Evolutionary conservation across 92 coral and sea anemone species (phyloP).

Genomic region (Muricea muricata): DNA sequence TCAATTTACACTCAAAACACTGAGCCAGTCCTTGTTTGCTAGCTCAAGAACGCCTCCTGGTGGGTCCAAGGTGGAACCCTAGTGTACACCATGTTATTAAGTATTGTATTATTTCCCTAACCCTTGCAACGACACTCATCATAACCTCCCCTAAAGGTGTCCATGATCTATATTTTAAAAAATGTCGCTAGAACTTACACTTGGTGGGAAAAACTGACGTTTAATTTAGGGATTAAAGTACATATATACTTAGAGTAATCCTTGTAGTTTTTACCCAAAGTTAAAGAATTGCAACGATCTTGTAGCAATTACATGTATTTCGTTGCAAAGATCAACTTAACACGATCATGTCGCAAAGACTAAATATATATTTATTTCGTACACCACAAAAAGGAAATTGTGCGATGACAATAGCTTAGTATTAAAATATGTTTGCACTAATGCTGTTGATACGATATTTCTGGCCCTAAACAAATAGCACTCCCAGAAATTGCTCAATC

Average conservation of each 20-base stretch:
- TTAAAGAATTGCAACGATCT: not conserved
- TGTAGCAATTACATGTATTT: too few relatives aligned
- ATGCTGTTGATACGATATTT: too few relatives aligned
- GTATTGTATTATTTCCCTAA: conserved; percentile 27
- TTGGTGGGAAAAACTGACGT: not conserved
- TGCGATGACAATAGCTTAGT: too few relatives aligned
- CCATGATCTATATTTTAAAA: not conserved
- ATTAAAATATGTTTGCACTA: too few relatives aligned
- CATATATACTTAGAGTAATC: not conserved
- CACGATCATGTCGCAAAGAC: too few relatives aligned
- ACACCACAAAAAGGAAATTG: too few relatives aligned
- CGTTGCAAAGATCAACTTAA: too few relatives aligned
- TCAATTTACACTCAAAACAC: conserved; percentile 46
- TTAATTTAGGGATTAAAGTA: not conserved
- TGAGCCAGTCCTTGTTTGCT: not conserved
- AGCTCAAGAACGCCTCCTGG: not conserved
- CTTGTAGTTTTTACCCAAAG: not conserved
- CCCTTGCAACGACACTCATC: conserved; percentile 23
- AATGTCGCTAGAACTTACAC: not conserved
- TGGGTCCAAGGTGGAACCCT: not conserved
- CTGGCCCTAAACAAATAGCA: too few relatives aligned
- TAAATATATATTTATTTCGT: too few relatives aligned
- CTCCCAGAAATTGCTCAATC: too few relatives aligned
- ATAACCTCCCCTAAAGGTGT: conserved; percentile 34
- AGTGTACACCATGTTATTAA: conserved; percentile 10